Base-by-base conservation (phyloP, 2,888 invertebrate genomes). In the Odontothrips loti region DNA sequence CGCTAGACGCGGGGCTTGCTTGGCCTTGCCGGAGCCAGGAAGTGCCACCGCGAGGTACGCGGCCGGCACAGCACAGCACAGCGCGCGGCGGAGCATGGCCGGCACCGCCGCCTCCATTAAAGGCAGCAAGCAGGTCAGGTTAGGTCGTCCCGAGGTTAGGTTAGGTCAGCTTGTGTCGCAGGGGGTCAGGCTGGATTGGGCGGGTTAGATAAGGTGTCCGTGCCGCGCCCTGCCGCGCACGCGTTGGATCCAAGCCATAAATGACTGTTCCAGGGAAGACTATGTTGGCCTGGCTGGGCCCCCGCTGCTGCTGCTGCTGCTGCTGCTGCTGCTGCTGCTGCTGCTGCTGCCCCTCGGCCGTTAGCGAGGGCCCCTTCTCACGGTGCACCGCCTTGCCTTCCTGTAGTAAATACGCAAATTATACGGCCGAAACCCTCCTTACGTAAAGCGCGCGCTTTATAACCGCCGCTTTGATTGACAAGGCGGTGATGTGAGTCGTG, bases 381-480 rank as follows among this genome's bases (percentile, higher is more conserved):
- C 27, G 68, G 11, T 27, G 68, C 27, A 8, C 27, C 68, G 68
- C 68, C 23, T 23, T 23, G 9, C 68, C 68, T 75, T 75, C 68
- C 68, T 75, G 68, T 27, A 1, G 68, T 75, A 75, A 75, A 75
- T 75, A 75, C 68, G 68, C 23, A 75, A 27, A 75, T 75, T 75
- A 27, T 75, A 27, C 68, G 23, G 27, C 68, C 58, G 58, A 58
- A 58, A 58, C 58, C 58, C 34, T 11, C 15, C 68, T 75, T 75
- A 27, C 68, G 68, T 75, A 75, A 75, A 27, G 27, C 23, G 23
- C 12, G 68, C 12, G 68, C 23, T 75, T 75, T 75, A 75, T 75
- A 75, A 75, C 68, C 68, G 12, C 58, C 58, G 58, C 58, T 15
- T 75, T 75, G 68, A 75, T 75, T 75, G 68, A 75, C 68, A 75